These are phyloP conservation scores for Pristionchus fissidentatus DNA, from an alignment of 2,888 invertebrate genomes.

Conservation along the genomic window DNA sequence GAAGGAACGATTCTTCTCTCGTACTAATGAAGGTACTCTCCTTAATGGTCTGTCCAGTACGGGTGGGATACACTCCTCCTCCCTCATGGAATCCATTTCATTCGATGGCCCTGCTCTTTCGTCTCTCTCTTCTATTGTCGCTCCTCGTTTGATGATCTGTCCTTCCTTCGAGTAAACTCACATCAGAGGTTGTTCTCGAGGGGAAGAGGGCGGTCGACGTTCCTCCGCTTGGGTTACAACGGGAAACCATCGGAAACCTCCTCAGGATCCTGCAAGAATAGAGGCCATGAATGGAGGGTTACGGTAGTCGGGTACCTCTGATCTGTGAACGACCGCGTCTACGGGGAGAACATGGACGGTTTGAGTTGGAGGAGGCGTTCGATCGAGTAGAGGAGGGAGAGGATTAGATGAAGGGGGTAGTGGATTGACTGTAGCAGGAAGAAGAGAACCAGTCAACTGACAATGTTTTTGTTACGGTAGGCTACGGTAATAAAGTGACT, in stretches of 20 bases:
- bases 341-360: conserved; percentile 26
- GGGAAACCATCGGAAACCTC: neutral
- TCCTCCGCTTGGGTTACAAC: neutral
- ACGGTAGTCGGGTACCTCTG: neutral
- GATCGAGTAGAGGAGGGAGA: conserved; percentile 40
- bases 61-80: neutral
- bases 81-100: neutral
- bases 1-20: conserved; percentile 56
- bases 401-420: neutral
- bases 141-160: conserved; percentile 28
- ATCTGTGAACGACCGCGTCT: conserved; percentile 18
- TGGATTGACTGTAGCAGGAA: neutral
- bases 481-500: too few relatives aligned
- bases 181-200: neutral
- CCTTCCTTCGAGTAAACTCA: neutral
- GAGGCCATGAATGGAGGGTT: neutral
- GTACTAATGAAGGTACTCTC: conserved; percentile 50
- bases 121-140: conserved; percentile 14
- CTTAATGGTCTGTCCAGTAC: conserved; percentile 37
- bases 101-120: conserved; percentile 38
- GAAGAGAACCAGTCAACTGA: neutral
- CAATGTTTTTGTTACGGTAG: too few relatives aligned
- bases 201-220: neutral
- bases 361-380: conserved; percentile 1
- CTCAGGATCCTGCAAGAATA: neutral